Evolutionary conservation across 2,888 invertebrate genomes (phyloP).

Genomic region (Meghimatium bilineatum): DNA sequence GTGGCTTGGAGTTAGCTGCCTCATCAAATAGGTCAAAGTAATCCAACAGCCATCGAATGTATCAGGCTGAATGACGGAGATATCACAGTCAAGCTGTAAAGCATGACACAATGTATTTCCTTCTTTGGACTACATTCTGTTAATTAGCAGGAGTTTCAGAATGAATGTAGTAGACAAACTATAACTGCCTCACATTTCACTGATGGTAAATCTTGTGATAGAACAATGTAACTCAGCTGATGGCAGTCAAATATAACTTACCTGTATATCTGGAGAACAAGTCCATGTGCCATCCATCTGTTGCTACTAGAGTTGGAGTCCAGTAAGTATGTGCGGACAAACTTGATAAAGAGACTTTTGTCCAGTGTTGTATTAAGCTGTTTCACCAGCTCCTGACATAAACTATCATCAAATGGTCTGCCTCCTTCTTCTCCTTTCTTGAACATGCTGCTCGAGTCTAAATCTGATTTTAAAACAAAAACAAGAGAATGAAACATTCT

Average conservation of each 20-base stretch:
- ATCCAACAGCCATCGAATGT: too few species aligned
- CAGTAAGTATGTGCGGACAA: slow-evolving; percentile 91
- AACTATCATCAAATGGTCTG: slow-evolving; percentile 79
- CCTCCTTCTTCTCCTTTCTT: slow-evolving; percentile 52
- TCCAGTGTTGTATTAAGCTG: slow-evolving; percentile 84
- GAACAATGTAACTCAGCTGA: too few species aligned
- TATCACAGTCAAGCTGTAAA: too few species aligned
- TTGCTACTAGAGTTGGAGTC: slow-evolving; percentile 95
- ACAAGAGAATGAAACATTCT: background rate
- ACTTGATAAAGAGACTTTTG: slow-evolving; percentile 82
- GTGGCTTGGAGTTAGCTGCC: too few species aligned
- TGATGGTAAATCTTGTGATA: too few species aligned
- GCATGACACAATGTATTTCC: too few species aligned
- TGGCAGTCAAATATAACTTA: slow-evolving; percentile 55
- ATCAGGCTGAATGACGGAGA: too few species aligned
- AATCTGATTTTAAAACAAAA: slow-evolving; percentile 16
- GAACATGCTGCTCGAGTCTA: slow-evolving; percentile 25
- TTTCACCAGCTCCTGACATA: slow-evolving; percentile 84
- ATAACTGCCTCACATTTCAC: too few species aligned
- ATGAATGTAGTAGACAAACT: too few species aligned
- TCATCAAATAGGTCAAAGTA: too few species aligned
- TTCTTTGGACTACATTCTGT: too few species aligned
- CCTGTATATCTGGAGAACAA: slow-evolving; percentile 76
- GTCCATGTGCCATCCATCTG: slow-evolving; percentile 94
- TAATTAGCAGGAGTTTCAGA: too few species aligned